Conservation (phyloP, 2,888 invertebrate genomes). For the Xestia xanthographa region DNA sequence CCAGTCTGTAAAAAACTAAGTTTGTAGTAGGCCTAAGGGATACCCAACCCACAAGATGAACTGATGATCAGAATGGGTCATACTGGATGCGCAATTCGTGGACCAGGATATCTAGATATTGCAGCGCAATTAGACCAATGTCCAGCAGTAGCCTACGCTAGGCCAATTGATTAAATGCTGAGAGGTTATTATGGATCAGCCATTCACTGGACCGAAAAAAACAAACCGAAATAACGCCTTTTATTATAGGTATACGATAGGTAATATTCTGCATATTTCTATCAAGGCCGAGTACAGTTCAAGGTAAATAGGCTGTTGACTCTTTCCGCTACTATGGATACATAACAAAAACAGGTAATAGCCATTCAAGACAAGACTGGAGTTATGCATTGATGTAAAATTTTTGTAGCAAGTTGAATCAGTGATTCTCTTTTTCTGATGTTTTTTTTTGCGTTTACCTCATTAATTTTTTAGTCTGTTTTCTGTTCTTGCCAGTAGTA, state of each 20-base stretch:
- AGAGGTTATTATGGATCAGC: neutral
- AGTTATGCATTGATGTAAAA: slow-evolving; percentile 17
- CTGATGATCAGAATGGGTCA: neutral
- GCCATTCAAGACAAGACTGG: slow-evolving; percentile 5
- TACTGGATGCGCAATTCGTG: neutral
- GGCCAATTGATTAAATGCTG: neutral
- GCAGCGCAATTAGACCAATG: neutral
- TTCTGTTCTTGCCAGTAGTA: neutral
- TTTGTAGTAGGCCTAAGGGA: neutral
- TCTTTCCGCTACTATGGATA: slow-evolving; percentile 15
- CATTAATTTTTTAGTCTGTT: slow-evolving; percentile 1
- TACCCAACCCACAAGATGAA: neutral
- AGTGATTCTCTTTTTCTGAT: slow-evolving; percentile 3
- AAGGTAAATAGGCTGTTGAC: slow-evolving; percentile 35
- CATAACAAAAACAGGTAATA: slow-evolving; percentile 28
- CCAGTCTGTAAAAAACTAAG: neutral
- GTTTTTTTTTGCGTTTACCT: slow-evolving; percentile 14
- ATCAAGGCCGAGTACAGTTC: slow-evolving; percentile 30
- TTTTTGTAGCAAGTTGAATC: slow-evolving; percentile 8
- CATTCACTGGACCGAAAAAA: neutral
- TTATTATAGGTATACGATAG: neutral
- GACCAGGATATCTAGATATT: neutral
- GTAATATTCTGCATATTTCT: neutral
- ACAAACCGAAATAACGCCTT: neutral
- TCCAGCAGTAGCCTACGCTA: neutral